A percentile compares a stretch with the other conserved stretches of the same genome.
Conservation (phyloP, 2,888 invertebrate genomes). For the Dichetophora obliterata region DNA sequence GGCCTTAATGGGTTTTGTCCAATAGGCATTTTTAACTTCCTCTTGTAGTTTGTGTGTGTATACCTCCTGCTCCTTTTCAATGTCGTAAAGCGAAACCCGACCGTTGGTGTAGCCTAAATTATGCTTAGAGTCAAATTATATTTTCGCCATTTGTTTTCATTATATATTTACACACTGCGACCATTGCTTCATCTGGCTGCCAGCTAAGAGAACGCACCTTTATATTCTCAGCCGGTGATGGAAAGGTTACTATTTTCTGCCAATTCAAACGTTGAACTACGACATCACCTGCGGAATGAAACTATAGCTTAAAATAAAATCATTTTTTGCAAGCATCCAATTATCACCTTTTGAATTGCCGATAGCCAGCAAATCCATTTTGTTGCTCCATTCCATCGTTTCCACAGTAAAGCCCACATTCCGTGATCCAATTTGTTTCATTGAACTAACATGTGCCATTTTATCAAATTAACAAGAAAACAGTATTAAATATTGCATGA, state of each 20-base stretch:
- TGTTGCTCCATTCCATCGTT: constrained; percentile 92
- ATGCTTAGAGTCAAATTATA: neutral
- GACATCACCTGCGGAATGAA: constrained; percentile 78
- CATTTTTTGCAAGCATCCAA: neutral
- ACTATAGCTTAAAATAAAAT: neutral
- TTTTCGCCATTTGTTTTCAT: neutral
- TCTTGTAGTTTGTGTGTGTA: constrained; percentile 75
- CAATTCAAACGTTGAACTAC: constrained; percentile 90
- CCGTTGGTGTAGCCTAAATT: constrained; percentile 81
- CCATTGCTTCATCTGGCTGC: constrained; percentile 94
- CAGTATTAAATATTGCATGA: neutral
- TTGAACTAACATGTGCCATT: constrained; percentile 66
- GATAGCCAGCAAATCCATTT: constrained; percentile 92
- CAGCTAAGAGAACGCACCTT: constrained; percentile 86
- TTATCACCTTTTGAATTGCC: constrained; percentile 86
- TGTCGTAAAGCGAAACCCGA: constrained; percentile 80
- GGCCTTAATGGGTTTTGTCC: constrained; percentile 72
- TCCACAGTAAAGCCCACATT: constrained; percentile 74
- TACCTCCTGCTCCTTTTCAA: constrained; percentile 87
- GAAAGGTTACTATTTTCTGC: constrained; percentile 91
- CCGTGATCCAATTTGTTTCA: constrained; percentile 67
- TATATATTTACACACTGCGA: constrained; percentile 69
- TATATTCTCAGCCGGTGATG: constrained; percentile 81
- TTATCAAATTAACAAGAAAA: neutral
- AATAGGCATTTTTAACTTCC: constrained; percentile 81